Conservation (phyloP, 2,113 vertebrate genomes). For the Nibea coibor region DNA sequence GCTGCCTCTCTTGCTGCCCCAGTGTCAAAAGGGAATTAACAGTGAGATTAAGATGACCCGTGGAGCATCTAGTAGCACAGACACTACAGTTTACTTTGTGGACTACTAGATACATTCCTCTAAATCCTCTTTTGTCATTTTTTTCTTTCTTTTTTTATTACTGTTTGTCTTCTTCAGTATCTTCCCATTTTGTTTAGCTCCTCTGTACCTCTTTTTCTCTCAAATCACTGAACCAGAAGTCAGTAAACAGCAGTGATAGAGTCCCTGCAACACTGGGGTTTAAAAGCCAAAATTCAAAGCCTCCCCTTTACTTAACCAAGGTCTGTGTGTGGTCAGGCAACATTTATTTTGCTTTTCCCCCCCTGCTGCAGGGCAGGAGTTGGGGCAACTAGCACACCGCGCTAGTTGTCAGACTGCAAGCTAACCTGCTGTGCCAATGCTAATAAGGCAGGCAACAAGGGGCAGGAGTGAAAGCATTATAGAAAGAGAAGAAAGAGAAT, state of each 20-base stretch:
- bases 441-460: slow-evolving; percentile 31
- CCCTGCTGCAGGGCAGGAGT: background rate
- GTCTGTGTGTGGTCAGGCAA: background rate
- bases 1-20: background rate
- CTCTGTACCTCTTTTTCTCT: background rate
- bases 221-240: background rate
- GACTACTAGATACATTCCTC: slow-evolving; percentile 19
- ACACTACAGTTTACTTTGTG: slow-evolving; percentile 17
- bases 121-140: background rate
- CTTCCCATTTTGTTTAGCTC: background rate
- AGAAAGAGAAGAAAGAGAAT: background rate
- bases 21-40: slow-evolving; percentile 36
- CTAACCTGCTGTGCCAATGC: slow-evolving; percentile 34
- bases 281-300: slow-evolving; percentile 9
- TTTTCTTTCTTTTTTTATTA: background rate
- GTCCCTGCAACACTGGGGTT: background rate
- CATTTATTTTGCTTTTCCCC: background rate
- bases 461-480: background rate
- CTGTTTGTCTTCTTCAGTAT: background rate
- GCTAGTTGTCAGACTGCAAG: slow-evolving; percentile 12
- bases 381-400: background rate
- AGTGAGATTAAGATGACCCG: slow-evolving; percentile 17
- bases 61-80: background rate
- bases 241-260: slow-evolving; percentile 9
- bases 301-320: background rate